Percentiles rank a stretch among this genome's conserved stretches.
Conservation (phyloP, 1,140 invertebrate genomes). For the Drosophila sturtevanti region DNA sequence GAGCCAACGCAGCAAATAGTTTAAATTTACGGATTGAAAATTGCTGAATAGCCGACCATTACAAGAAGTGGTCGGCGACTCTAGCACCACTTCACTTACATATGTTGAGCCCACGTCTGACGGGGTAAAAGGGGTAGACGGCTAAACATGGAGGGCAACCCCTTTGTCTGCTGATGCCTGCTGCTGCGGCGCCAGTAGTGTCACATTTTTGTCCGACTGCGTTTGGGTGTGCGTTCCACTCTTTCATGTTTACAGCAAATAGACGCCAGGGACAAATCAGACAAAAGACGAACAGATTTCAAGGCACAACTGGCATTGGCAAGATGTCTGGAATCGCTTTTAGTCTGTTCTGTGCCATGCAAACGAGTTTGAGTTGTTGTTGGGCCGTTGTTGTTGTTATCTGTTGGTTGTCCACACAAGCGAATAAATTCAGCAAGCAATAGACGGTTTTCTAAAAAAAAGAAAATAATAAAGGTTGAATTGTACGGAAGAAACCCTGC, state of each 20-base stretch:
- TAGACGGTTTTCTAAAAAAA: not conserved
- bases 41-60: not conserved
- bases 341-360: constrained; percentile 20
- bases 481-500: not conserved
- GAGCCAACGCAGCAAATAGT: not conserved
- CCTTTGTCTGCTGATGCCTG: constrained; percentile 12
- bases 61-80: not conserved
- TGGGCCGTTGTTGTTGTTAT: constrained; percentile 23
- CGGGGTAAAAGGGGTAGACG: not conserved
- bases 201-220: constrained; percentile 48
- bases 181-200: constrained; percentile 59
- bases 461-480: not conserved
- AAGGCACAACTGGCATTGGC: constrained; percentile 27
- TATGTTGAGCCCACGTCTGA: not conserved
- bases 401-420: constrained; percentile 16
- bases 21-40: not conserved
- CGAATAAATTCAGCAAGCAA: constrained; percentile 5
- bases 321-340: constrained; percentile 22
- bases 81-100: not conserved
- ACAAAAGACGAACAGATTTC: constrained; percentile 4
- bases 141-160: not conserved
- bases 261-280: constrained; percentile 8
- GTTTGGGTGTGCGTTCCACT: constrained; percentile 23
- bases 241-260: constrained; percentile 30
- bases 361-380: constrained; percentile 40